Evolutionary conservation across 2,888 invertebrate species (phyloP), one percentile per base, ranked within the genome.

Genomic region (Trissolcus brochymenae): DNA sequence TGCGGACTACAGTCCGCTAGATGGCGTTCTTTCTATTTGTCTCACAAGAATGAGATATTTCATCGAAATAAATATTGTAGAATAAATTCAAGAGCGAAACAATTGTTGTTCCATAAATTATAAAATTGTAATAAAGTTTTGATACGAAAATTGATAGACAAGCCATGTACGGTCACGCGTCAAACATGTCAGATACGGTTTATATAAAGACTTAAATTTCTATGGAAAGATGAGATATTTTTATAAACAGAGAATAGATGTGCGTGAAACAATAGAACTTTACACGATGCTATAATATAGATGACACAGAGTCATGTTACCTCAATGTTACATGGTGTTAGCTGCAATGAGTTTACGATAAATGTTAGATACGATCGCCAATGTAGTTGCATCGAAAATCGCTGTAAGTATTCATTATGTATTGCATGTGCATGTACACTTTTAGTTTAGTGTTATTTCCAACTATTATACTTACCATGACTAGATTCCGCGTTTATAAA

Each of bases 321-420:
- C 72, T 77, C 68, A 77, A 77, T 77, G 76, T 77, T 72, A 72
- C 72, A 77, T 73, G 72, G 77, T 77, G 77, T 77, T 72, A 62
- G 62, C 64, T 67, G 64, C 77, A 77, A 77, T 73, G 77, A 67
- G 77, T 77, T 77, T 77, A 65, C 73, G 77, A 77, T 77, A 73
- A 77, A 77, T 77, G 77, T 77, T 73, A 66, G 78, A 78, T 78
- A 73, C 73, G 60, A 77, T 77, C 73, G 73, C 51, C 64, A 61
- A 43, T 66, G 72, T 60, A 68, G 73, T 77, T 68, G 73, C 65
- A 78, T 70, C 73, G 73, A 35, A 65, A 74, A 78, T 73, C 77
- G 73, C 68, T 55, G 59, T 51, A 64, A 56, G 68, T 70, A 77
- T 77, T 77, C 68, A 73, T 77, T 77, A 77, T 73, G 68, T 68